These are phyloP conservation scores for Polydrusus tereticollis DNA, from an alignment of 2,888 invertebrate genomes.

Conservation along the genomic window DNA sequence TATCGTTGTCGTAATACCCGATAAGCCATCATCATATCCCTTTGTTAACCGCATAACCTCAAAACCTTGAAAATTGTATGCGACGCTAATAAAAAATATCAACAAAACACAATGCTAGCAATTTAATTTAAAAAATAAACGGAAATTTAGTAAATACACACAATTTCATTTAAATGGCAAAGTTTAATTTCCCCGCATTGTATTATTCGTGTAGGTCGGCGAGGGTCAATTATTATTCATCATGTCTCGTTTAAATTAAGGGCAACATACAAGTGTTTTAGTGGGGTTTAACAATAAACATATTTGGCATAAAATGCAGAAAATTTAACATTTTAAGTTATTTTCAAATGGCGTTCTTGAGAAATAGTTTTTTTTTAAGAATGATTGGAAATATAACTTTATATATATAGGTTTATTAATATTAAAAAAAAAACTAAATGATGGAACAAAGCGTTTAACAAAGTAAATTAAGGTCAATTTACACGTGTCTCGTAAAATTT, in stretches of 20 bases:
- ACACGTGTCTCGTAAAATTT: too few species aligned
- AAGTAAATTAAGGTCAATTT: too few species aligned
- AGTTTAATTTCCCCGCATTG: conserved; percentile 28
- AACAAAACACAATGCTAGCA: not conserved
- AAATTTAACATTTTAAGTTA: not conserved
- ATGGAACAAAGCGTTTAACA: too few species aligned
- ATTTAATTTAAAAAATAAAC: conserved; percentile 6
- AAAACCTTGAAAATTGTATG: conserved; percentile 4
- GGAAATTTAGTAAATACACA: conserved; percentile 19
- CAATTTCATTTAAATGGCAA: conserved; percentile 24
- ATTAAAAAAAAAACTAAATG: too few species aligned
- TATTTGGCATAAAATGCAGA: conserved; percentile 1
- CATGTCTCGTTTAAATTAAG: conserved; percentile 29
- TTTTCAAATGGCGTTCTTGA: too few species aligned
- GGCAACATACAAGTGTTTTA: conserved; percentile 22
- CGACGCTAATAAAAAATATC: conserved; percentile 2
- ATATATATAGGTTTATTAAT: too few species aligned
- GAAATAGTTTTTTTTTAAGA: too few species aligned
- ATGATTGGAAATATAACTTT: too few species aligned
- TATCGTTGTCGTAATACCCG: not conserved
- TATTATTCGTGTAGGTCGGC: conserved; percentile 20
- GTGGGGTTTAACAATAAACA: conserved; percentile 8
- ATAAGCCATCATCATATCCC: not conserved
- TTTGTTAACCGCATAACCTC: conserved; percentile 15
- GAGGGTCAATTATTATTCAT: conserved; percentile 28